Percentiles rank a stretch among this genome's conserved stretches.
Conservation (phyloP, 1,140 invertebrate genomes). For the Eupeodes corollae region DNA sequence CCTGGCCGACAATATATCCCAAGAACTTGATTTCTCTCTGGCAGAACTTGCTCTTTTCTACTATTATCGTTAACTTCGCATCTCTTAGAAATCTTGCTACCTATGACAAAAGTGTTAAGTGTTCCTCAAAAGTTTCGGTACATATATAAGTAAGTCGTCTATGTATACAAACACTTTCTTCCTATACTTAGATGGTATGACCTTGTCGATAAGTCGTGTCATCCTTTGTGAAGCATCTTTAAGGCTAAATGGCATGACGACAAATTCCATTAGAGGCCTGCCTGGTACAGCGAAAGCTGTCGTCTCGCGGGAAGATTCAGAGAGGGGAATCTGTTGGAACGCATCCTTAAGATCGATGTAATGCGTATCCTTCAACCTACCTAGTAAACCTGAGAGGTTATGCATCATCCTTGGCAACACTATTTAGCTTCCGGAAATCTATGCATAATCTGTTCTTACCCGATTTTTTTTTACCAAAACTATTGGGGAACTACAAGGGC, state of each 20-base stretch:
- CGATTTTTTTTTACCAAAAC: too few species aligned
- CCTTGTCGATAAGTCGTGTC: conserved; percentile 9
- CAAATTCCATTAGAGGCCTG: conserved; percentile 21
- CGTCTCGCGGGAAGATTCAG: conserved; percentile 16
- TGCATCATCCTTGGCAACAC: background rate
- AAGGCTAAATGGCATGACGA: conserved; percentile 15
- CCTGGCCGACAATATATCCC: conserved; percentile 4
- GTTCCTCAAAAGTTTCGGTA: conserved; percentile 4
- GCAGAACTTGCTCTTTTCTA: conserved; percentile 1
- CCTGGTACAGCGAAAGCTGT: conserved; percentile 37
- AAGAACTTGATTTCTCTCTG: conserved; percentile 1
- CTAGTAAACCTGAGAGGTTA: background rate
- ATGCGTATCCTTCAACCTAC: background rate
- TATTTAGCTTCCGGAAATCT: background rate
- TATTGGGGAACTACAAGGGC: background rate
- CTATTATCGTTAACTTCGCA: conserved; percentile 3
- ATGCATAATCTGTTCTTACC: too few species aligned
- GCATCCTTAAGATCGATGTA: conserved; percentile 20
- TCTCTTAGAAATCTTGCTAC: background rate
- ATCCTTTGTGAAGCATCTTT: conserved; percentile 7
- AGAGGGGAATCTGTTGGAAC: conserved; percentile 27
- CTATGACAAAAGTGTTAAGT: background rate
- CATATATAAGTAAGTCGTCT: conserved; percentile 9
- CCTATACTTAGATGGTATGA: conserved; percentile 31
- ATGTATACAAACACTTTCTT: conserved; percentile 12